Conservation (phyloP, 2,113 vertebrate genomes). For the Verasper variegatus region DNA sequence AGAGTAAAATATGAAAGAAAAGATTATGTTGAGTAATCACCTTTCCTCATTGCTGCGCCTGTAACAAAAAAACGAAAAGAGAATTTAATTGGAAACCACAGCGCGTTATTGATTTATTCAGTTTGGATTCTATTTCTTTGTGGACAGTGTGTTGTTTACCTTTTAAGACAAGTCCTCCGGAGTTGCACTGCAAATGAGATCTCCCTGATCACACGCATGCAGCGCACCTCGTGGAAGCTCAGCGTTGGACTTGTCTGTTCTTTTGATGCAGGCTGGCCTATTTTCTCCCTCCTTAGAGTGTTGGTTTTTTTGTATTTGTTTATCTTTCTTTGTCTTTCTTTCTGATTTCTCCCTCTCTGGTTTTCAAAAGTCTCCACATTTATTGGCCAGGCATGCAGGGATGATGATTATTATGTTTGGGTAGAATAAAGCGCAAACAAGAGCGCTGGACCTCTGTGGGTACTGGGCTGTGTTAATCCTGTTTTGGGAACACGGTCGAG, state of each 20-base stretch:
- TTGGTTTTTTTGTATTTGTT: constrained; percentile 30
- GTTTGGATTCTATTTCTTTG: constrained; percentile 1
- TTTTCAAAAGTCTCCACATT: constrained; percentile 19
- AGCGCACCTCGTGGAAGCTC: constrained; percentile 56
- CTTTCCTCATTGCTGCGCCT: background rate
- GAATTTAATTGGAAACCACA: background rate
- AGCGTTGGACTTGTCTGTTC: constrained; percentile 66
- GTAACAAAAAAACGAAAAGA: background rate
- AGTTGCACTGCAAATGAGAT: constrained; percentile 27
- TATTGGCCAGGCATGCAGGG: constrained; percentile 35
- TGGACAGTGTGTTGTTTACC: constrained; percentile 1
- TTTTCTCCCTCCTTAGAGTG: constrained; percentile 72
- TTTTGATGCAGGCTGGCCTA: constrained; percentile 59
- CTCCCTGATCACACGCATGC: constrained; percentile 28
- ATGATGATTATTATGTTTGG: constrained; percentile 61
- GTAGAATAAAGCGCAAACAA: constrained; percentile 50
- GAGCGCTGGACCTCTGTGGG: constrained; percentile 60
- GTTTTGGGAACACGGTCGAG: constrained; percentile 71
- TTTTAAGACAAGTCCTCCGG: background rate
- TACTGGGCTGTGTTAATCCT: constrained; percentile 71
- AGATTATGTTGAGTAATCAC: constrained; percentile 10
- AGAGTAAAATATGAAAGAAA: background rate
- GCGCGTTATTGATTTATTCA: background rate
- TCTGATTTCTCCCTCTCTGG: constrained; percentile 19
- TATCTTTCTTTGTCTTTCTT: constrained; percentile 35